phyloP scores from a whole-genome alignment of 2,797 vertebrate genomes.

The Alfaro cultratus region DNA sequence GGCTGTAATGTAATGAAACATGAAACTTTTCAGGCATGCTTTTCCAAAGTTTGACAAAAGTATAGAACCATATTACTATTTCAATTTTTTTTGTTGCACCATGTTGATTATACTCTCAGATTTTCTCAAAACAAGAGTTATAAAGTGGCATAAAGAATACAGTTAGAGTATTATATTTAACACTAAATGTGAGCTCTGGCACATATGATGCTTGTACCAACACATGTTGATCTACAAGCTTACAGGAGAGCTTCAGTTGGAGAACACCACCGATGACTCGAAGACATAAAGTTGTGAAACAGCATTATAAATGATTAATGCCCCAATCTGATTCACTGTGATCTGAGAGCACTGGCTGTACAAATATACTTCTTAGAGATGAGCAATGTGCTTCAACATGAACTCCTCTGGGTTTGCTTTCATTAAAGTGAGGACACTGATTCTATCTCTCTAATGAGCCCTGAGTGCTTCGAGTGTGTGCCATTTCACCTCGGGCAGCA shows the following conservation, averaged over 20 bases:
- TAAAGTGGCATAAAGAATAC: not conserved
- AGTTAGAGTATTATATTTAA: not conserved
- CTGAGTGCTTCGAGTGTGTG: constrained; percentile 66
- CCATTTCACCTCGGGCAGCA: constrained; percentile 69
- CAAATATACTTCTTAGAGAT: constrained; percentile 48
- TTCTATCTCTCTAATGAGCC: constrained; percentile 81
- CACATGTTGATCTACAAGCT: constrained; percentile 26
- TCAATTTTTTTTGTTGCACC: too few relatives aligned
- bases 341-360: constrained; percentile 20
- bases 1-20: not conserved
- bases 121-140: too few relatives aligned
- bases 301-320: constrained; percentile 48
- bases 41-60: not conserved
- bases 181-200: not conserved
- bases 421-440: constrained; percentile 75
- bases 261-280: constrained; percentile 41
- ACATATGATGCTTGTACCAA: not conserved
- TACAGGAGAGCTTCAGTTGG: constrained; percentile 17
- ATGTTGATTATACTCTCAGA: not conserved
- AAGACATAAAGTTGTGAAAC: constrained; percentile 58
- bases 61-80: not conserved
- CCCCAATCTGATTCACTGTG: constrained; percentile 32
- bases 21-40: not conserved
- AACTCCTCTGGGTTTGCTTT: constrained; percentile 63
- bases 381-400: constrained; percentile 73